These are phyloP conservation scores for Hassar affinis DNA, from an alignment of 2,113 vertebrate genomes.

Conservation along the genomic window DNA sequence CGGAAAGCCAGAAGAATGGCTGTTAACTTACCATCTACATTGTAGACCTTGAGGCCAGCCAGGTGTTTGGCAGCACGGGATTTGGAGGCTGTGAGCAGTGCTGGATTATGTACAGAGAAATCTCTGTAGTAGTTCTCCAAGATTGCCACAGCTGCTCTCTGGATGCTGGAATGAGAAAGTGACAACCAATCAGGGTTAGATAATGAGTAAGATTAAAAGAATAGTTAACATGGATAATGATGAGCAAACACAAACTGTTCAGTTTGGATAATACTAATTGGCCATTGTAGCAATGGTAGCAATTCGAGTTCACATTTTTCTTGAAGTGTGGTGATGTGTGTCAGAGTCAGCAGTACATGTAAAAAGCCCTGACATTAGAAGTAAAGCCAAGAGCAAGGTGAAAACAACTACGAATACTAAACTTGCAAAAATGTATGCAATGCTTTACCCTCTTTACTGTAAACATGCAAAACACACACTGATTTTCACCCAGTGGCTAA, in stretches of 20 bases:
- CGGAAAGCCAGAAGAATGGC: constrained; percentile 65
- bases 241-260: not conserved
- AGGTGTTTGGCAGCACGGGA: constrained; percentile 85
- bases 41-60: constrained; percentile 91
- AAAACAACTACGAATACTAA: constrained; percentile 2
- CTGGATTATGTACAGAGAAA: constrained; percentile 88
- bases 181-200: constrained; percentile 2
- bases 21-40: constrained; percentile 83
- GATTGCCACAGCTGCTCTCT: constrained; percentile 86
- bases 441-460: not conserved
- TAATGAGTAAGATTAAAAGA: not conserved
- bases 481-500: not conserved
- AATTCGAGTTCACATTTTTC: not conserved
- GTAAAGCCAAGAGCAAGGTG: not conserved
- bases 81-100: constrained; percentile 83
- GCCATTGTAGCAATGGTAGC: not conserved
- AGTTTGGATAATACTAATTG: not conserved
- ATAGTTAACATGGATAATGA: not conserved
- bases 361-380: not conserved
- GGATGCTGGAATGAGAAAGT: constrained; percentile 74
- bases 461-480: not conserved
- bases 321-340: not conserved
- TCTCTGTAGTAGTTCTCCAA: constrained; percentile 92
- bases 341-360: not conserved
- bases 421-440: not conserved